Evolutionary conservation across 2,113 vertebrate genomes (phyloP).

Genomic region (Thomomys bottae): DNA sequence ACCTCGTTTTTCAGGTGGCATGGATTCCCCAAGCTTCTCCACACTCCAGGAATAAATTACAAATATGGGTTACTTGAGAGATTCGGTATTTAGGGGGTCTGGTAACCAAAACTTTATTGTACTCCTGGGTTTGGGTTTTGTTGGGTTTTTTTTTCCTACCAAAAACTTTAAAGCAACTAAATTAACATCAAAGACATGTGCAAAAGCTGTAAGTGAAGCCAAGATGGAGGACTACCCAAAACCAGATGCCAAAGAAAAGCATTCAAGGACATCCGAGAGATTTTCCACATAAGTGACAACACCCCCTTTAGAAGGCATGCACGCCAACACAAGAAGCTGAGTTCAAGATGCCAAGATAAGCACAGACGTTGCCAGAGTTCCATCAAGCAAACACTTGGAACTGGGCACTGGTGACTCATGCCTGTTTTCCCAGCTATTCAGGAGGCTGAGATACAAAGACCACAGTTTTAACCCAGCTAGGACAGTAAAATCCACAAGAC

Average conservation of each 20-base stretch:
- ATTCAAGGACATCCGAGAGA: background rate
- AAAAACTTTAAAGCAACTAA: slow-evolving; percentile 65
- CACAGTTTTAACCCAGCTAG: too few species aligned
- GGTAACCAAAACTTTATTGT: slow-evolving; percentile 66
- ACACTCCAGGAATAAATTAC: slow-evolving; percentile 42
- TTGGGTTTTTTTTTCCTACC: slow-evolving; percentile 56
- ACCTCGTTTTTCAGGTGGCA: background rate
- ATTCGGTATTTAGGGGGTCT: slow-evolving; percentile 22
- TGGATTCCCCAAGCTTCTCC: background rate
- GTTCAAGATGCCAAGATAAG: background rate
- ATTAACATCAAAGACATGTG: slow-evolving; percentile 71
- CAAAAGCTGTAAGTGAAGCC: slow-evolving; percentile 56
- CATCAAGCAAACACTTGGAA: background rate
- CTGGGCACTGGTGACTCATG: too few species aligned
- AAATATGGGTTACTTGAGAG: slow-evolving; percentile 48
- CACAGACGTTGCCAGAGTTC: background rate
- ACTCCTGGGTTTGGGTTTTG: slow-evolving; percentile 57
- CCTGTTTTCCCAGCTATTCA: too few species aligned
- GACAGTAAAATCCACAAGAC: too few species aligned
- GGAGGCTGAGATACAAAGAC: too few species aligned
- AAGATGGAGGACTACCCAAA: slow-evolving; percentile 57
- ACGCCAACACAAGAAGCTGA: background rate
- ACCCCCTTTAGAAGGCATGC: background rate
- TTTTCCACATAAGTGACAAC: slow-evolving; percentile 2
- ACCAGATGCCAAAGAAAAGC: slow-evolving; percentile 56